Evolutionary conservation across 2,888 invertebrate species (phyloP), one percentile per base, ranked within the genome.

Genomic region (Spicauda simplicius): DNA sequence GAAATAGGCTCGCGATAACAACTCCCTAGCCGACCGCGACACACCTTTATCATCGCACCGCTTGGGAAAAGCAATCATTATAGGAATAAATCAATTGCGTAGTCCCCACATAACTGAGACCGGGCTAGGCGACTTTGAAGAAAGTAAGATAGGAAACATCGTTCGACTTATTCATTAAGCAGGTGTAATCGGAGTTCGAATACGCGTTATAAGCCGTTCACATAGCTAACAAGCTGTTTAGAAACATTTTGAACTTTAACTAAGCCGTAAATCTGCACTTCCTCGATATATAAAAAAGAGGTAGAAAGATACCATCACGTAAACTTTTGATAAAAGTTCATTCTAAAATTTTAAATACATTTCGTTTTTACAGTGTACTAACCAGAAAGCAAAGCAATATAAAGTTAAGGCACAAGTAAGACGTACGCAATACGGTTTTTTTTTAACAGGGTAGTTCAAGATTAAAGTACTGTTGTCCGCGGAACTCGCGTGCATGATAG

Each of bases 1-100:
- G 92, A 93, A 93, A 91, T 91, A 91, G 87, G 87, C 79, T 80
- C 73, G 81, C 82, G 92, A 92, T 92, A 92, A 90, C 88, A 87
- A 88, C 90, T 90, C 90, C 89, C 88, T 86, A 81, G 86, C 75
- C 84, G 83, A 82, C 80, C 83, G 79, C 82, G 81, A 84, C 81
- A 83, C 83, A 82, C 84, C 83, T 87, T 91, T 90, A 90, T 88
- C 89, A 85, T 82, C 80, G 77, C 78, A 80, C 83, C 84, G 87
- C 85, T 85, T 87, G 90, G 84, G 85, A 90, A 91, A 89, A 85
- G 82, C 80, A 85, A 87, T 91, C 88, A 88, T 91, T 91, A 88
- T 80, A 88, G 82, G 83, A 87, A 86, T 89, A 90, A 90, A 90
- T 88, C 87, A 89, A 88, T 86, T 85, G 86, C 80, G 73, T 76